Base-by-base conservation (phyloP, 2,113 vertebrate species). In the Siphamia tubifer region DNA sequence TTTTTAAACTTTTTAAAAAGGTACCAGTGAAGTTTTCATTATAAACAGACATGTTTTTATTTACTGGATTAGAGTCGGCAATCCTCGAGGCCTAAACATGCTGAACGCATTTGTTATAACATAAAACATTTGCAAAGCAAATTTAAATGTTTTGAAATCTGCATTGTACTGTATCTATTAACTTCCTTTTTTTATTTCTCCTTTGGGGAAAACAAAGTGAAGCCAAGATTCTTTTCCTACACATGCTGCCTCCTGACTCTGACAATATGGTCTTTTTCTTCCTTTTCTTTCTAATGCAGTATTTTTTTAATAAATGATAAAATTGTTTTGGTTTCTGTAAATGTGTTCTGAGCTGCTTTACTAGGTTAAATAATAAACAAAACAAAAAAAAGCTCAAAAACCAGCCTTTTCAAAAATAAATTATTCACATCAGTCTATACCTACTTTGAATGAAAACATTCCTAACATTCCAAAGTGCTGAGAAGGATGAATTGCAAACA, bases 381-480 rank as follows among this genome's bases (percentile, higher is more conserved):
- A 69, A 68, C 56, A 3, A 12, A 20, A 7, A 39, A 35, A 13
- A 44, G 34, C 23, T 24, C 27, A 15, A 52, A 43, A 34, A 11
- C 23, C 28, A 5, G 6, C 3, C 23, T 39, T 39, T 57, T 44
- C 27, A 4, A 36, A 55, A 17, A 61, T 44, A 56, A 77, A 81
- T 77, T 8, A 58, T 63, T 55, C 30, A 67, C 44, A 44, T 62
- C 68, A 20, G 42, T 65, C 9, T 43, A 51, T 74, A 82, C 40
- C 44, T 48, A 43, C 57, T 38, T 57, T 35, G 34, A 85, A 84
- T 68, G 82, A 87, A 85, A 83, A 81, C 84, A 91, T 87, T 88
- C 84, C 45, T 62, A 16, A 74, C 76, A 89, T 91, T 82, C 89
- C 84, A 65, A 25, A 68, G 42, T 32, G 53, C 49, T 79, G 62